These are phyloP conservation scores for Drosophila ficusphila DNA, from an alignment of 1,140 invertebrate genomes.

Conservation along the genomic window DNA sequence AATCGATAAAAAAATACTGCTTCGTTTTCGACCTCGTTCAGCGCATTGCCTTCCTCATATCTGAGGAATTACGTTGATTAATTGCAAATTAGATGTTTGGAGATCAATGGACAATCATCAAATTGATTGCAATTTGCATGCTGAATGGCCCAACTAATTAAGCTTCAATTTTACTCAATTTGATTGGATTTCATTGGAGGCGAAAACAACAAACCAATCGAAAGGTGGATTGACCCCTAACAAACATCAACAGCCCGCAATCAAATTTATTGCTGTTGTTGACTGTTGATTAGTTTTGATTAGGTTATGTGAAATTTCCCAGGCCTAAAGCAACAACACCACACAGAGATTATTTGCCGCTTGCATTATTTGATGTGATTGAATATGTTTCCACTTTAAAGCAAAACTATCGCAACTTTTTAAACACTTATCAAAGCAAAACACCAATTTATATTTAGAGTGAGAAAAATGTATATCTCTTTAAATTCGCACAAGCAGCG, in stretches of 20 bases:
- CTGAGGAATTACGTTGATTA: conserved; percentile 34
- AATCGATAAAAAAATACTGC: conserved; percentile 54
- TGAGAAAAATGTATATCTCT: conserved; percentile 19
- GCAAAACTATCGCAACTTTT: too few species aligned
- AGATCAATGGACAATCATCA: conserved; percentile 56
- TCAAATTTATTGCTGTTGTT: conserved; percentile 17
- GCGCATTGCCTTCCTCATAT: conserved; percentile 4
- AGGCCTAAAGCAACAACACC: conserved; percentile 4
- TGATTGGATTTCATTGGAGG: conserved; percentile 31
- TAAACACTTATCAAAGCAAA: background rate
- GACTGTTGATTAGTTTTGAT: conserved; percentile 65
- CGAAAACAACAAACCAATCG: background rate
- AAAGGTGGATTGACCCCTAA: conserved; percentile 38
- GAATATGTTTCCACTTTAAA: background rate
- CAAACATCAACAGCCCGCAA: conserved; percentile 29
- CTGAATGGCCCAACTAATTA: conserved; percentile 55
- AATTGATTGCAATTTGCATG: conserved; percentile 39
- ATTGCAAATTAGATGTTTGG: conserved; percentile 46
- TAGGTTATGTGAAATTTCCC: conserved; percentile 37
- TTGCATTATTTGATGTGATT: background rate
- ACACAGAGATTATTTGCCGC: background rate
- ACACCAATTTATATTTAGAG: background rate
- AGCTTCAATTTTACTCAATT: conserved; percentile 39
- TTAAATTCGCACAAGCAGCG: conserved; percentile 28
- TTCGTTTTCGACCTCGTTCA: background rate